A percentile compares a stretch with the other conserved stretches of the same genome.
phyloP scores from a whole-genome alignment of 2,888 invertebrate species.

The Tetheella fluctuosa region DNA sequence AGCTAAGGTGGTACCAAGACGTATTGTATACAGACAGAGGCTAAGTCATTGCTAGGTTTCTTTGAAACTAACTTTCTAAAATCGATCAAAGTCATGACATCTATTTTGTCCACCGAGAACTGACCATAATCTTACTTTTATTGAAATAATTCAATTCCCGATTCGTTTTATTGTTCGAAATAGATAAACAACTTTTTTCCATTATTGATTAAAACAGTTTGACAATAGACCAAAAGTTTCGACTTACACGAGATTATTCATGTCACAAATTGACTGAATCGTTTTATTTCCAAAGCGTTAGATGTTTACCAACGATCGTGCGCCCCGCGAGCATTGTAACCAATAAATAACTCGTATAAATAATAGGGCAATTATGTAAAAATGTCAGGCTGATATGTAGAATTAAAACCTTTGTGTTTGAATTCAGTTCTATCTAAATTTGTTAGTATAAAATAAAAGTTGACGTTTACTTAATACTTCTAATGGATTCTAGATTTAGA shows the following conservation, averaged over 20 bases:
- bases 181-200: not conserved
- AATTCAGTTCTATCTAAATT: not conserved
- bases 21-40: not conserved
- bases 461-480: not conserved
- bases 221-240: not conserved
- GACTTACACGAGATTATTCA: not conserved
- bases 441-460: not conserved
- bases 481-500: not conserved
- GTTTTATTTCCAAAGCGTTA: slow-evolving; percentile 8
- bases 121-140: not conserved
- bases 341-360: slow-evolving; percentile 3
- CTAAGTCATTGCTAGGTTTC: not conserved
- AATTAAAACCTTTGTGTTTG: not conserved
- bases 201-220: not conserved
- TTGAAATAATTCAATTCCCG: not conserved
- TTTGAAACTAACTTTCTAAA: no score
- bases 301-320: slow-evolving; percentile 2
- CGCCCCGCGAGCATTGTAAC: not conserved
- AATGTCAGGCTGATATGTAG: not conserved
- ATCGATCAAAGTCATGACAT: not conserved
- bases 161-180: not conserved
- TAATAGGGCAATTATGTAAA: not conserved
- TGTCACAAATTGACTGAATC: not conserved
- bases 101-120: not conserved
- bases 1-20: not conserved